A percentile compares a stretch with the other conserved stretches of the same genome.
phyloP scores from a whole-genome alignment of 2,113 vertebrate species.

The Chrysochloris asiatica region DNA sequence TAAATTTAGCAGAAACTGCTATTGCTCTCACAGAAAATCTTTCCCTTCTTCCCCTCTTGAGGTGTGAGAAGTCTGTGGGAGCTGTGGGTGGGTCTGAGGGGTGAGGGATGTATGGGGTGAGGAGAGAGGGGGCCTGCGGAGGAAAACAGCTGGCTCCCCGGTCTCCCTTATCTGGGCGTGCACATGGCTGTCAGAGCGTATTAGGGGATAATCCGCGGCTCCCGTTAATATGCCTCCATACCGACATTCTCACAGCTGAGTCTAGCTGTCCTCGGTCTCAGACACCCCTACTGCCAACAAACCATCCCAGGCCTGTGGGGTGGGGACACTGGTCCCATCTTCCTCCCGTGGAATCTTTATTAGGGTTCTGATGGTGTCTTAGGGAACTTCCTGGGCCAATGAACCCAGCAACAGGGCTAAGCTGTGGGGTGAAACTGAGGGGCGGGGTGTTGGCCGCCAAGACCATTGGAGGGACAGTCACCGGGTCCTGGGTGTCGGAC shows the following conservation, averaged over 20 bases:
- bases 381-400: not conserved
- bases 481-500: no score
- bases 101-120: not conserved
- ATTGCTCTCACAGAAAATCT: slow-evolving; percentile 35
- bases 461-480: not conserved
- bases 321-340: not conserved
- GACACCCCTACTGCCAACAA: not conserved
- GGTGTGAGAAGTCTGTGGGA: not conserved
- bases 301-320: not conserved
- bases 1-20: slow-evolving; percentile 60
- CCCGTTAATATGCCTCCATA: not conserved
- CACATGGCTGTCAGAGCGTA: not conserved
- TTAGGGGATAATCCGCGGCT: not conserved
- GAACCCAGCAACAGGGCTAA: no score
- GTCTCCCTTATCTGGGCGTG: not conserved
- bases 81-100: not conserved
- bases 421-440: fast-evolving
- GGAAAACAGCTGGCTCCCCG: not conserved
- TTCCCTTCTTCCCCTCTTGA: no score
- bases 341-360: no score
- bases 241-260: not conserved
- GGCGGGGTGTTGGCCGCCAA: no score
- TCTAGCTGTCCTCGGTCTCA: fast-evolving
- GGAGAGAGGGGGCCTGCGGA: not conserved
- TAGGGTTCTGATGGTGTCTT: not conserved